Base-by-base conservation (phyloP, 1,140 invertebrate genomes). In the Drosophila ficusphila region DNA sequence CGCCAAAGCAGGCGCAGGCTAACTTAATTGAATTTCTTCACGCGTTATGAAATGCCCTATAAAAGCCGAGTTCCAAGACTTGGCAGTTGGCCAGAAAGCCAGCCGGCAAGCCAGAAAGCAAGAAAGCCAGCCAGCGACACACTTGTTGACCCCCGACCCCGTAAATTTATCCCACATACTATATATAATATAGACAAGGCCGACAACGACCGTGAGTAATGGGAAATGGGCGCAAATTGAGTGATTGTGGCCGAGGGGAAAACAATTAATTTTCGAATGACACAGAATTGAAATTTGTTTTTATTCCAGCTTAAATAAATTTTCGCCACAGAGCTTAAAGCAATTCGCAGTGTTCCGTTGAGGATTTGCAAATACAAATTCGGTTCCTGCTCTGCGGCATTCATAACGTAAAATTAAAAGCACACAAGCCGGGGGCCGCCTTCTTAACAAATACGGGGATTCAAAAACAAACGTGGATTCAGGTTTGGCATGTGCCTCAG, bases 1-100 rank as follows among this genome's bases (percentile, higher is more conserved):
- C 51, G 19, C 34, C 25, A 6, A 36, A n/a, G 23, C 27, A 27
- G 33, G 9, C 12, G 29, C 34, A 33, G 33, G 34, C 61, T 46
- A 65, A 68, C 81, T 85, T 86, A 85, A 85, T 85, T 85, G 81
- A 85, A 85, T 85, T 85, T 86, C 76, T 68, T 86, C 76, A 86
- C 71, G 81, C 76, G 71, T 85, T 85, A 86, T 85, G 79, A 76
- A 79, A 86, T 86, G 73, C 29, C 65, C 60, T 67, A 67, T 67
- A 67, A 67, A 57, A 51, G 56, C 23, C 47, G 16, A 27, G 56
- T 49, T 18, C 42, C 23, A 33, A 48, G 51, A 19, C 42, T 64
- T 64, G 57, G 70, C 69, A 69, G 8, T 72, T 21, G 33, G 57
- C 68, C 69, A 72, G 64, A 12, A 25, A 33, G 18, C 9, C 49